phyloP scores from a whole-genome alignment of 2,797 vertebrate species.

The Melanotaenia parkinsoni region DNA sequence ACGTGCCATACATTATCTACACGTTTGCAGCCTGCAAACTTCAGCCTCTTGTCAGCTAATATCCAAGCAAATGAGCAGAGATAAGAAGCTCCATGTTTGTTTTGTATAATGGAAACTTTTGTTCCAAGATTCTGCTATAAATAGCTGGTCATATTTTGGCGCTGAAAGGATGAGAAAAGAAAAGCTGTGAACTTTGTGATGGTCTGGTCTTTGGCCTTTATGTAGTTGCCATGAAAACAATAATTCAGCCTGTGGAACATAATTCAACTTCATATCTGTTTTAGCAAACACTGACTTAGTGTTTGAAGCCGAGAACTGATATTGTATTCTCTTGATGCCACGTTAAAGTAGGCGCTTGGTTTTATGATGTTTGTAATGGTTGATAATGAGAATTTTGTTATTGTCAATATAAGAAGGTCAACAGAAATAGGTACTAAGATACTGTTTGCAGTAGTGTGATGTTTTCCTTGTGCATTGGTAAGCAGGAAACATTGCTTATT shows the following conservation, averaged over 20 bases:
- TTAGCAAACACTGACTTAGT: background rate
- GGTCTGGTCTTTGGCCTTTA: slow-evolving; percentile 42
- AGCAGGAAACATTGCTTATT: background rate
- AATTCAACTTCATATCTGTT: slow-evolving; percentile 1
- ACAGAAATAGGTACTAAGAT: background rate
- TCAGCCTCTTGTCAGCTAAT: slow-evolving; percentile 29
- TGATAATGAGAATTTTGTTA: background rate
- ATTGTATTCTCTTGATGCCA: slow-evolving; percentile 32
- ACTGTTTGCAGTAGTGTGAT: slow-evolving; percentile 6
- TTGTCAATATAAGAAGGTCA: background rate
- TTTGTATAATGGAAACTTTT: slow-evolving; percentile 62
- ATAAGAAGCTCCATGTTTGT: slow-evolving; percentile 58
- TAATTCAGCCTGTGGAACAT: slow-evolving; percentile 25
- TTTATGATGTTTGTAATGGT: slow-evolving; percentile 27
- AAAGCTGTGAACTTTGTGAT: slow-evolving; percentile 40
- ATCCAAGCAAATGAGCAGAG: slow-evolving; percentile 41
- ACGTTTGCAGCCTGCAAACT: slow-evolving; percentile 20
- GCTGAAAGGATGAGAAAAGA: slow-evolving; percentile 52
- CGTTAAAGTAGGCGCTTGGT: background rate
- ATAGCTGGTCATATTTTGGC: slow-evolving; percentile 46
- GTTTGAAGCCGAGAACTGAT: slow-evolving; percentile 35
- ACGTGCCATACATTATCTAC: slow-evolving; percentile 19
- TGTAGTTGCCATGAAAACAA: slow-evolving; percentile 31
- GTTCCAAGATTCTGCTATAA: slow-evolving; percentile 49
- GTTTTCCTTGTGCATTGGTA: background rate